A percentile compares a stretch with the other conserved stretches of the same genome.
phyloP scores from a whole-genome alignment of 2,797 vertebrate species.

The Todus mexicanus region DNA sequence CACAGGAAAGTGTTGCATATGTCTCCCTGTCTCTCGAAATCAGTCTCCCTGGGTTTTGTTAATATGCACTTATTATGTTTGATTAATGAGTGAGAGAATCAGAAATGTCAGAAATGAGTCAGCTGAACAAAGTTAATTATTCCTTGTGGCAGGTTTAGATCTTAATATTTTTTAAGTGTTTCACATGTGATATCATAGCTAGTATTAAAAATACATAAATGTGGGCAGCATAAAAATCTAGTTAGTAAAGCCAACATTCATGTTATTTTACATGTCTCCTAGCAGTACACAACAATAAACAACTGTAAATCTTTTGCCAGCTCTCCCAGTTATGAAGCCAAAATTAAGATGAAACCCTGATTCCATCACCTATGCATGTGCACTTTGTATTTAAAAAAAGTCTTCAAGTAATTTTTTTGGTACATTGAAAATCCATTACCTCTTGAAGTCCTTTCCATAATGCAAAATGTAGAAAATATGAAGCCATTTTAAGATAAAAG shows the following conservation, averaged over 20 bases:
- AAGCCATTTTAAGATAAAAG: neutral
- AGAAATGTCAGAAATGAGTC: neutral
- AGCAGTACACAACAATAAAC: neutral
- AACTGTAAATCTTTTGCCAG: neutral
- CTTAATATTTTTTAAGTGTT: neutral
- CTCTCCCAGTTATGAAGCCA: neutral
- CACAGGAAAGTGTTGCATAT: neutral
- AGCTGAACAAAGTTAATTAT: neutral
- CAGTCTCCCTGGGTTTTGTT: neutral
- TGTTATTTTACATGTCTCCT: neutral
- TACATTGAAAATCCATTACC: neutral
- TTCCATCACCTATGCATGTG: neutral
- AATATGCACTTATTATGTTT: neutral
- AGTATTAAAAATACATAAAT: neutral
- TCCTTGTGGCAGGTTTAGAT: neutral
- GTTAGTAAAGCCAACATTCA: neutral
- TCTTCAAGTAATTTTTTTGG: neutral
- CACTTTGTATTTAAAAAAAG: neutral
- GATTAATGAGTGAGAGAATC: neutral
- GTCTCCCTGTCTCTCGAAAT: neutral
- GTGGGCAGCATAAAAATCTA: neutral
- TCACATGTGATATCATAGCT: neutral
- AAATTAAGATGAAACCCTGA: neutral
- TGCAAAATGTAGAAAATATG: neutral
- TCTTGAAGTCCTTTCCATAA: neutral